These are phyloP conservation scores for Trachurus trachurus DNA, from an alignment of 2,797 vertebrate species.

Conservation along the genomic window DNA sequence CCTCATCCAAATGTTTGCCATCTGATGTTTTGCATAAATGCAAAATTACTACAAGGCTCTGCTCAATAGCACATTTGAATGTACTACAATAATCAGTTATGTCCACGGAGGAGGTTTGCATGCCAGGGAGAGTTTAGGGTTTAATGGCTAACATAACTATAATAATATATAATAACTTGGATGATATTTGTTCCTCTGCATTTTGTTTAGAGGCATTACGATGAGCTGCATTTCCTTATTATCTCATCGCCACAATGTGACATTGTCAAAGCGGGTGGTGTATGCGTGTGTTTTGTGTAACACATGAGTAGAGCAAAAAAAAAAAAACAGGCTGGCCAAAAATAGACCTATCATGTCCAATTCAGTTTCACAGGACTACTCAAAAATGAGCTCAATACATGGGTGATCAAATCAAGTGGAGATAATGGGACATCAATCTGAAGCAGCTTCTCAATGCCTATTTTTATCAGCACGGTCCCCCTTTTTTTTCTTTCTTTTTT, in stretches of 20 bases:
- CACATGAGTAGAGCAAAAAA: neutral
- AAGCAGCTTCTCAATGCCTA: slow-evolving; percentile 47
- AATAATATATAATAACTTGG: neutral
- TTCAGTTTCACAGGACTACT: slow-evolving; percentile 56
- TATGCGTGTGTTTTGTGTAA: slow-evolving; percentile 28
- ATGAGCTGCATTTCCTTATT: neutral
- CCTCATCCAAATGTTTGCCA: neutral
- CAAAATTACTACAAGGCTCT: slow-evolving; percentile 30
- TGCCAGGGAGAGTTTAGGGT: slow-evolving; percentile 14
- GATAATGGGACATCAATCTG: slow-evolving; percentile 55
- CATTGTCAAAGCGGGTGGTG: slow-evolving; percentile 27
- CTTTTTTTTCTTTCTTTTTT: slow-evolving; percentile 27
- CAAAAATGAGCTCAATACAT: slow-evolving; percentile 45
- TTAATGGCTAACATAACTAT: slow-evolving; percentile 23
- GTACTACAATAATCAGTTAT: slow-evolving; percentile 23
- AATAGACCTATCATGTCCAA: slow-evolving; percentile 42
- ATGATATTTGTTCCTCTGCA: slow-evolving; percentile 17
- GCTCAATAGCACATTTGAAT: slow-evolving; percentile 52
- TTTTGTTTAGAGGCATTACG: slow-evolving; percentile 3
- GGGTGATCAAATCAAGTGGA: slow-evolving; percentile 62
- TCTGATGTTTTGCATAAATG: slow-evolving; percentile 40
- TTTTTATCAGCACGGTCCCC: slow-evolving; percentile 49
- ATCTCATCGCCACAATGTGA: slow-evolving; percentile 24
- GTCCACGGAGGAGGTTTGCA: slow-evolving; percentile 28
- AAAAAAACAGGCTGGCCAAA: slow-evolving; percentile 15